Base-by-base conservation (phyloP, 2,888 invertebrate genomes). In the Drosophila yooni region DNA sequence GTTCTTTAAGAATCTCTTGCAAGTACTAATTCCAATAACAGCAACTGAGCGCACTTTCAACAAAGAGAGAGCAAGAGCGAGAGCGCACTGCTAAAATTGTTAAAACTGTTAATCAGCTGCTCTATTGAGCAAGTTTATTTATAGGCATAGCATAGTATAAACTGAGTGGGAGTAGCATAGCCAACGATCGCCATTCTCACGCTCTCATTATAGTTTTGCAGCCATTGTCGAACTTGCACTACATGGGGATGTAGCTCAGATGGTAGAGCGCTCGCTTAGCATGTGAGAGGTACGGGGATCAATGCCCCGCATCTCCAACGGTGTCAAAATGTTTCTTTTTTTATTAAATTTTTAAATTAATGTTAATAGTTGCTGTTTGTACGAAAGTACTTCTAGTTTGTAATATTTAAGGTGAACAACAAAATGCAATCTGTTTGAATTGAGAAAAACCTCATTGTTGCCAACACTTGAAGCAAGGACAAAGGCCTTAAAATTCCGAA, bases 251-350 rank as follows among this genome's bases (percentile, higher is more conserved):
- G 91, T 92, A 92, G 91, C 91, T 91, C 91, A 92, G 92, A 91
- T 91, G 91, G 92, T 92, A 91, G 91, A 91, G 92, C 91, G 92
- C 91, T 91, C 91, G 92, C 91, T 91, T 91, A 92, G 92, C 92
- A 92, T 91, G 92, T 92, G 92, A 92, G 91, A 92, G 91, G 92
- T 92, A 91, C 92, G 91, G 92, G 91, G 92, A 91, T 91, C 92
- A 90, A 91, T 91, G 82, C 91, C 91, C 91, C 91, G 91, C 92
- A 91, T 91, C 92, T 91, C 91, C 91, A 91, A 58, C 18, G 29
- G 31, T 57, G 40, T 40, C 7, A 27, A 10, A 38, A 54, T 43
- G 48, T 21, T 64, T 58, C 36, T 46, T 51, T 50, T 51, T 40
- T 21, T 10, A n/a, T n/a, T 21, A 21, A 1, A 34, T n/a, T 33